These are phyloP conservation scores for Gasterosteus nipponicus DNA, from an alignment of 2,113 vertebrate species.

Conservation along the genomic window DNA sequence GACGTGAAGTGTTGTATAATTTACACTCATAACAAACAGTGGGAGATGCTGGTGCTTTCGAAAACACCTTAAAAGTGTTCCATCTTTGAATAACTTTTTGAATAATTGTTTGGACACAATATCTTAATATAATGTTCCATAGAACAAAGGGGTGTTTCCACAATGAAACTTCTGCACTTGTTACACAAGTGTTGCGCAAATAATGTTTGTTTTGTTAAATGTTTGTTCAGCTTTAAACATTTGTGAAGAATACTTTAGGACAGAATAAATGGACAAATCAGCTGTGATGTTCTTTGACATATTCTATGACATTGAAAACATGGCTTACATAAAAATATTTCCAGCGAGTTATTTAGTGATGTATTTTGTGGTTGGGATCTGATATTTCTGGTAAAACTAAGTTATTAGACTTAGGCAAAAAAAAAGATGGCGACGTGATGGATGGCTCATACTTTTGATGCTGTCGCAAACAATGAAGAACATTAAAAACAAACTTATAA, in stretches of 20 bases:
- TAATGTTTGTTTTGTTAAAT: too few relatives aligned
- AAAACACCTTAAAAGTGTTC: neutral
- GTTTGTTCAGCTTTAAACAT: too few relatives aligned
- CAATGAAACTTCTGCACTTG: neutral
- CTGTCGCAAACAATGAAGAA: slow-evolving; percentile 35
- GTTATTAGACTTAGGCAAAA: slow-evolving; percentile 21
- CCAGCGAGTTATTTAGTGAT: neutral
- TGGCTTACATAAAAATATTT: slow-evolving; percentile 18
- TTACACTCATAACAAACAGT: neutral
- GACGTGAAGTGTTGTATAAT: neutral
- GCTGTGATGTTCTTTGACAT: too few relatives aligned
- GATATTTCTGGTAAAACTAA: slow-evolving; percentile 34
- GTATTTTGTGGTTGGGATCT: slow-evolving; percentile 3
- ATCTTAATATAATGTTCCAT: neutral
- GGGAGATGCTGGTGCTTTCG: neutral
- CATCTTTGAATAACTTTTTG: neutral
- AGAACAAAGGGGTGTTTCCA: neutral
- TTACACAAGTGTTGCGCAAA: too few relatives aligned
- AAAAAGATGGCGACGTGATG: neutral
- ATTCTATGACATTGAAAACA: neutral
- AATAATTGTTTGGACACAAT: neutral
- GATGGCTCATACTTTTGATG: slow-evolving; percentile 31
- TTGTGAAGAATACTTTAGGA: too few relatives aligned
- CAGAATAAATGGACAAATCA: too few relatives aligned
- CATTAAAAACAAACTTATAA: too few relatives aligned